Conservation (phyloP, 2,113 vertebrate species). For the Piaya cayana region DNA sequence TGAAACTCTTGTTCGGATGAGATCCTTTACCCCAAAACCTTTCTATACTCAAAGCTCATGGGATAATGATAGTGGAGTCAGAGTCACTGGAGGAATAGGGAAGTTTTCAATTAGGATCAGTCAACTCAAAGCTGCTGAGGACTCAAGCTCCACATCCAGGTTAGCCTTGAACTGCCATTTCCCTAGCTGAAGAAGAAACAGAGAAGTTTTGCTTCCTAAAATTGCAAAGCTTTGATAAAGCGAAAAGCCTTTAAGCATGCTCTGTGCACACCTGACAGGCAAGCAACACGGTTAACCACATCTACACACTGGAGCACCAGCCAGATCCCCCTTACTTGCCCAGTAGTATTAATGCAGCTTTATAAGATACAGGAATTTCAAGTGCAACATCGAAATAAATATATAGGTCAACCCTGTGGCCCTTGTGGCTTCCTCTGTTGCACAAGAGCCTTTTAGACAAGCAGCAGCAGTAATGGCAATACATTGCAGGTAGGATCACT, state of each 20-base stretch:
- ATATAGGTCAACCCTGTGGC: slow-evolving; percentile 16
- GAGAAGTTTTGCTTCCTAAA: background rate
- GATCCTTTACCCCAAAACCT: background rate
- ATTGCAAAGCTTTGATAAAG: background rate
- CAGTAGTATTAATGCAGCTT: background rate
- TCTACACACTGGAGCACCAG: background rate
- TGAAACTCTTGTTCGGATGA: background rate
- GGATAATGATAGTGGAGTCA: background rate
- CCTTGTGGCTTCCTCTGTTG: background rate
- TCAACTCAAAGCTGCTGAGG: background rate
- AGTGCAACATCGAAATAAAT: slow-evolving; percentile 12
- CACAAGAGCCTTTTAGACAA: background rate
- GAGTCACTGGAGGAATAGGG: background rate
- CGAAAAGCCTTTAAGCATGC: background rate
- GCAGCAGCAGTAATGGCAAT: background rate
- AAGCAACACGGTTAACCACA: background rate
- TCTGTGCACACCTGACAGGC: background rate
- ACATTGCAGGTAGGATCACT: background rate
- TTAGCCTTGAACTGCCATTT: background rate
- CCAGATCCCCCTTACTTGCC: background rate
- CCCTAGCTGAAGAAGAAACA: background rate
- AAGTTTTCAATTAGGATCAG: background rate
- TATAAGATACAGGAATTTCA: background rate
- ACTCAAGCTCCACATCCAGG: background rate
- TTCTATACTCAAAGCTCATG: background rate